Evolutionary conservation across 2,113 vertebrate species (phyloP).

Genomic region (Butastur rufipennis): DNA sequence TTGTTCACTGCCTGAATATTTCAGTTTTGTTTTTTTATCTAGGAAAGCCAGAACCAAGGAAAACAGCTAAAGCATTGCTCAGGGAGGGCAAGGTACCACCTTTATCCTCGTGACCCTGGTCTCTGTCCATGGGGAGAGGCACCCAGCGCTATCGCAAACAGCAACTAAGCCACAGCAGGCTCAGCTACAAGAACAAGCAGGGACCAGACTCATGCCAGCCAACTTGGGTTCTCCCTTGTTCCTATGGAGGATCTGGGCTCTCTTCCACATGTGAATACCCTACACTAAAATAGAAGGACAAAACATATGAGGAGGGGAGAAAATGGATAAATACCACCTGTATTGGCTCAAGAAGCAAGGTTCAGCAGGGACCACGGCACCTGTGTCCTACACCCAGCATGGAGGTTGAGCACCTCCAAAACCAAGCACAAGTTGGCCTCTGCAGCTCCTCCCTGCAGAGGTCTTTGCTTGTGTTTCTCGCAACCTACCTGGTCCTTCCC

Average conservation of each 20-base stretch:
- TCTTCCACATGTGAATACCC: background rate
- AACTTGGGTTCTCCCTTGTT: background rate
- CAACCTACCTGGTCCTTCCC: background rate
- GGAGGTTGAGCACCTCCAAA: background rate
- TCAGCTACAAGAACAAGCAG: background rate
- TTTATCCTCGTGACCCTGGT: background rate
- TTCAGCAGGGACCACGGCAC: no score
- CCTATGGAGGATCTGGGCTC: background rate
- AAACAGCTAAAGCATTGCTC: background rate
- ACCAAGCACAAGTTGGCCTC: background rate
- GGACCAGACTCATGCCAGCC: background rate
- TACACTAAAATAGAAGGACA: background rate
- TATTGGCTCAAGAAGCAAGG: no score
- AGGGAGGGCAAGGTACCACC: background rate
- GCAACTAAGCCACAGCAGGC: background rate
- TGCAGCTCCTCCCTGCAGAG: background rate
- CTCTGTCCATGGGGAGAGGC: background rate
- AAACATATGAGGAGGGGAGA: background rate
- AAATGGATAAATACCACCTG: no score
- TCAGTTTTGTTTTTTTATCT: background rate
- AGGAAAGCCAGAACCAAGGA: background rate
- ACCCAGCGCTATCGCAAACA: background rate
- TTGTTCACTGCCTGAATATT: background rate
- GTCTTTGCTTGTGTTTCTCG: fast-evolving
- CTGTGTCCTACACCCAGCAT: fast-evolving